Evolutionary conservation across 2,888 invertebrate species (phyloP).

Genomic region (Caenorhabditis angaria): DNA sequence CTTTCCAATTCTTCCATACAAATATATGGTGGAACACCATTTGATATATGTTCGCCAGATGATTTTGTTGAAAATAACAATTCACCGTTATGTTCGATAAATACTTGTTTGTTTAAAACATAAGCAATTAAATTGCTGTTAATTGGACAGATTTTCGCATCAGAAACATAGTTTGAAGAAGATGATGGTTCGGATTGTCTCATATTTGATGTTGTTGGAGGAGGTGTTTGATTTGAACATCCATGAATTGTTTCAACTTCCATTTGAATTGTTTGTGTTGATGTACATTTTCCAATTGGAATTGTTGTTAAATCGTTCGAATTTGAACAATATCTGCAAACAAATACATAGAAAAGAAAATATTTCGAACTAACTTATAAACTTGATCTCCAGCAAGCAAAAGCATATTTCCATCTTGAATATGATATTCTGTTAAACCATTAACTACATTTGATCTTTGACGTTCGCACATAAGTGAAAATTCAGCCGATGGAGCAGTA

Average conservation of each 20-base stretch:
- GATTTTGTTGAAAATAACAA: slow-evolving; percentile 27
- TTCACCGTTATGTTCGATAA: slow-evolving; percentile 30
- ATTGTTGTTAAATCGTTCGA: neutral
- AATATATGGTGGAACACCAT: slow-evolving; percentile 94
- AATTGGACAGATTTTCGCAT: slow-evolving; percentile 38
- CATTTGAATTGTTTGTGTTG: neutral
- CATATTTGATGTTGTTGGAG: neutral
- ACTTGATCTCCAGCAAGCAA: slow-evolving; percentile 43
- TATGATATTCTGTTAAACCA: slow-evolving; percentile 44
- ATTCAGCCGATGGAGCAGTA: slow-evolving; percentile 43
- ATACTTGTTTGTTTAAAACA: slow-evolving; percentile 45
- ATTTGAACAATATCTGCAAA: slow-evolving; percentile 6
- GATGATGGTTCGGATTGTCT: neutral
- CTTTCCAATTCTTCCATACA: slow-evolving; percentile 97
- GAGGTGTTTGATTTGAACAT: slow-evolving; percentile 7
- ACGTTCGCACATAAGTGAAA: slow-evolving; percentile 49
- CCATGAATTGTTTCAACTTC: neutral
- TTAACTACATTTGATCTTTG: slow-evolving; percentile 38
- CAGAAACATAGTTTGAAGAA: slow-evolving; percentile 26
- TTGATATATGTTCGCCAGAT: slow-evolving; percentile 19
- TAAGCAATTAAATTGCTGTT: slow-evolving; percentile 32
- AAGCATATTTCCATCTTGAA: slow-evolving; percentile 10
- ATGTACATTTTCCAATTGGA: neutral
- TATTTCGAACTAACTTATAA: slow-evolving; percentile 9
- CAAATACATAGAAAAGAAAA: neutral